Evolutionary conservation across 2,797 vertebrate species (phyloP).

Genomic region (Arremon brunneinucha): DNA sequence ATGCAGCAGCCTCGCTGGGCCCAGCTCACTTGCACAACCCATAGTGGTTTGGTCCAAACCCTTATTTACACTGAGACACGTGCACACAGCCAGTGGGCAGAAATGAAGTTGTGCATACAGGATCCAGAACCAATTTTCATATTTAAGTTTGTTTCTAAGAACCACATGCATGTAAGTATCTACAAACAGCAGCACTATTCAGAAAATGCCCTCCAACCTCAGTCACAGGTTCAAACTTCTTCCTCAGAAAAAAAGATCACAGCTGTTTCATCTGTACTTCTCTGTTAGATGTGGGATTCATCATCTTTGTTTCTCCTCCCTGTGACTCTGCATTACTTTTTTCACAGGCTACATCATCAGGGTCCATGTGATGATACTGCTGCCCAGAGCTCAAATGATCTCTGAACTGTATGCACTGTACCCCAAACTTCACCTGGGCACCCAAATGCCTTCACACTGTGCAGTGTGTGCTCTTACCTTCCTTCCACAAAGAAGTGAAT

Average conservation of each 20-base stretch:
- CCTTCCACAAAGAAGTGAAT: neutral
- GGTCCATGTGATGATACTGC: neutral
- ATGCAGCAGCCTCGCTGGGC: neutral
- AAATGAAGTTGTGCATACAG: neutral
- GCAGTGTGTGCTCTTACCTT: neutral
- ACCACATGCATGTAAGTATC: neutral
- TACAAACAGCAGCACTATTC: neutral
- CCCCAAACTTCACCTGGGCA: neutral
- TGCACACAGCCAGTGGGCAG: rapidly evolving
- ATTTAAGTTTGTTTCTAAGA: neutral
- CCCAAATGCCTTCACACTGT: neutral
- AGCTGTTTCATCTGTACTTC: neutral
- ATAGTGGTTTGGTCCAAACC: neutral
- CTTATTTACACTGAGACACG: rapidly evolving
- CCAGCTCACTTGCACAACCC: neutral
- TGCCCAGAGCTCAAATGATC: neutral
- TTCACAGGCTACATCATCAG: neutral
- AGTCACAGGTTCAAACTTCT: neutral
- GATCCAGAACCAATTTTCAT: neutral
- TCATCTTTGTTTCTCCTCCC: neutral
- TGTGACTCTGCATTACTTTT: neutral
- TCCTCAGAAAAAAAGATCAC: neutral
- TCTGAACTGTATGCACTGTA: neutral
- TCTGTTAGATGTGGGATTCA: neutral
- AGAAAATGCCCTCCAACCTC: neutral